Base-by-base conservation (phyloP, 1,140 invertebrate genomes). In the Philaenus spumarius region DNA sequence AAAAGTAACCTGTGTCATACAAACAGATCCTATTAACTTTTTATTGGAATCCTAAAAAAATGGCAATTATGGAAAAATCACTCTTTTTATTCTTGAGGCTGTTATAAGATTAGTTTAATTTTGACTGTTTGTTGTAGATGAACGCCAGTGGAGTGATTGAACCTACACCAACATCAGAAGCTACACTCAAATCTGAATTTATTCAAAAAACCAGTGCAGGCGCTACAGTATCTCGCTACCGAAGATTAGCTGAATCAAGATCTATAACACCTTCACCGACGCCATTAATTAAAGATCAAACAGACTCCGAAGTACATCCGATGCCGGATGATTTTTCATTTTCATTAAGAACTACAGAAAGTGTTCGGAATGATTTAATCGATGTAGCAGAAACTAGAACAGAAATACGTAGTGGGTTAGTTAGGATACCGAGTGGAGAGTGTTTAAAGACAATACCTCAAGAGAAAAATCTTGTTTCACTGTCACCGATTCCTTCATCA, bases 81-180 rank as follows among this genome's bases (percentile, higher is more conserved):
- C n/a, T n/a, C n/a, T n/a, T n/a, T n/a, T n/a, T n/a, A n/a, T n/a
- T n/a, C n/a, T n/a, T n/a, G n/a, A n/a, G n/a, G n/a, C n/a, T n/a
- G n/a, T n/a, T n/a, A n/a, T n/a, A n/a, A n/a, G n/a, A n/a, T n/a
- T n/a, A n/a, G n/a, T n/a, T n/a, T n/a, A n/a, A n/a, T n/a, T n/a
- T n/a, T n/a, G n/a, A n/a, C n/a, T 45, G 55, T 20, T 58, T 42
- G 39, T 61, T 64, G 0, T 61, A 77, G 73, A 91, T 92, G 88
- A 89, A 91, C 73, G 80, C 87, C 12, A 90, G 85, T 70, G 86
- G 86, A 22, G 72, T 86, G 20, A 80, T 87, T 45, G 82, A 83
- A 65, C 45, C 66, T 9, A 17, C 22, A 17, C 26, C 26, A 2
- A 51, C 17, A n/a, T 45, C n/a, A 9, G 56, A 58, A n/a, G 48